phyloP scores from a whole-genome alignment of 2,888 invertebrate species.

The Empis livida region DNA sequence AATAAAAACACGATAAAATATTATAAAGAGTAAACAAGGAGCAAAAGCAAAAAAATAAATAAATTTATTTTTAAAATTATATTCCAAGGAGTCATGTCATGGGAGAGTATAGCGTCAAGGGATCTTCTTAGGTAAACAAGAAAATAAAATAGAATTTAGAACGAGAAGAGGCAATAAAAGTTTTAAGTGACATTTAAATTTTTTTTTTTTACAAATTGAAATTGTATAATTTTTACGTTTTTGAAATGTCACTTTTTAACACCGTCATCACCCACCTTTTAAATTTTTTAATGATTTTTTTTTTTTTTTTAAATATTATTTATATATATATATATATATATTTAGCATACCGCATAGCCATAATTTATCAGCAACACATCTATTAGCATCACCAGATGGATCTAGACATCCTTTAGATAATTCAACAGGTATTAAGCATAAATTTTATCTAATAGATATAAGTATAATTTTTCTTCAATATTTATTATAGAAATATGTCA shows the following conservation, averaged over 20 bases:
- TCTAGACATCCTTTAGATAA: constrained; percentile 63
- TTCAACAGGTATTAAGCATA: constrained; percentile 52
- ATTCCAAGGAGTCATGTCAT: constrained; percentile 50
- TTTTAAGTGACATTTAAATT: too few species aligned
- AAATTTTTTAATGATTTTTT: too few species aligned
- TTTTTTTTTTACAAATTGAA: too few species aligned
- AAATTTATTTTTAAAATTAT: not conserved
- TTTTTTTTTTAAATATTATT: too few species aligned
- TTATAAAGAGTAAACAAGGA: too few species aligned
- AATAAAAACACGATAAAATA: too few species aligned
- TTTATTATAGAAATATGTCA: constrained; percentile 24
- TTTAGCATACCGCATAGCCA: constrained; percentile 64
- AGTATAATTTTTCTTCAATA: not conserved
- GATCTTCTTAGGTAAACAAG: constrained; percentile 58
- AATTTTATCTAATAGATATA: too few species aligned
- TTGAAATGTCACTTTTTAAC: too few species aligned
- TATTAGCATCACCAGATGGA: constrained; percentile 71
- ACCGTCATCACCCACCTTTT: too few species aligned
- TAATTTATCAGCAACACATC: constrained; percentile 70
- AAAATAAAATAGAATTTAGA: not conserved
- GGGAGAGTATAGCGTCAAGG: constrained; percentile 72
- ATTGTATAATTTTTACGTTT: too few species aligned
- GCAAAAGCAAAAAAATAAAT: not conserved
- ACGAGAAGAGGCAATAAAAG: too few species aligned
- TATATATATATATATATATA: too few species aligned